A percentile compares a stretch with the other conserved stretches of the same genome.
Conservation (phyloP, 2,888 invertebrate species). For the Eristalis arbustorum region DNA sequence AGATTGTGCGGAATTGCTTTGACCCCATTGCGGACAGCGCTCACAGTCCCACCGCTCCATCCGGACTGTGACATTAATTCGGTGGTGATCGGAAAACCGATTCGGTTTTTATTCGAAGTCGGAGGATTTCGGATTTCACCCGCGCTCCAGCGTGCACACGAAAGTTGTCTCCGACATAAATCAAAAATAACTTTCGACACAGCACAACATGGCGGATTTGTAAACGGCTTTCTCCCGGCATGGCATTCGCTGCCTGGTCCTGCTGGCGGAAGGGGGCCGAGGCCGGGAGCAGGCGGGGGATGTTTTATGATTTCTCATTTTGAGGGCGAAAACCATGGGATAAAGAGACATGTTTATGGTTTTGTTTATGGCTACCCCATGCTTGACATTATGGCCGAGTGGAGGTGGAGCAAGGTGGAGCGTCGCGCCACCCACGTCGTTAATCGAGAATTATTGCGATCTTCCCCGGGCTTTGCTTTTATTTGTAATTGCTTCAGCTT, state of each 20-base stretch:
- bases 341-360: slow-evolving; percentile 72
- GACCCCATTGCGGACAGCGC: slow-evolving; percentile 56
- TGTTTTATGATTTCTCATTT: slow-evolving; percentile 70
- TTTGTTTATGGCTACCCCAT: slow-evolving; percentile 70
- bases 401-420: not conserved
- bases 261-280: not conserved
- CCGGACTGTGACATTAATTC: slow-evolving; percentile 61
- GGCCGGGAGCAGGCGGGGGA: slow-evolving; percentile 18
- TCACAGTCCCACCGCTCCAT: slow-evolving; percentile 24
- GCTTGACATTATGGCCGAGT: slow-evolving; percentile 68
- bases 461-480: slow-evolving; percentile 44
- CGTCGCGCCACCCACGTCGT: slow-evolving; percentile 31
- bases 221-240: slow-evolving; percentile 41
- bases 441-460: slow-evolving; percentile 67
- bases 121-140: not conserved
- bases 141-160: slow-evolving; percentile 23
- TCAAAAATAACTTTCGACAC: slow-evolving; percentile 67
- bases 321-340: slow-evolving; percentile 62
- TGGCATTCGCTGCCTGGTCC: not conserved
- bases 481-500: slow-evolving; percentile 57
- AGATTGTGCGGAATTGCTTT: slow-evolving; percentile 51
- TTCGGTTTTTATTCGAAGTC: slow-evolving; percentile 52
- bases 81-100: slow-evolving; percentile 64
- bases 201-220: slow-evolving; percentile 68
- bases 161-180: slow-evolving; percentile 60